Conservation (phyloP, 1,140 invertebrate genomes). For the Drosophila pallidifrons region DNA sequence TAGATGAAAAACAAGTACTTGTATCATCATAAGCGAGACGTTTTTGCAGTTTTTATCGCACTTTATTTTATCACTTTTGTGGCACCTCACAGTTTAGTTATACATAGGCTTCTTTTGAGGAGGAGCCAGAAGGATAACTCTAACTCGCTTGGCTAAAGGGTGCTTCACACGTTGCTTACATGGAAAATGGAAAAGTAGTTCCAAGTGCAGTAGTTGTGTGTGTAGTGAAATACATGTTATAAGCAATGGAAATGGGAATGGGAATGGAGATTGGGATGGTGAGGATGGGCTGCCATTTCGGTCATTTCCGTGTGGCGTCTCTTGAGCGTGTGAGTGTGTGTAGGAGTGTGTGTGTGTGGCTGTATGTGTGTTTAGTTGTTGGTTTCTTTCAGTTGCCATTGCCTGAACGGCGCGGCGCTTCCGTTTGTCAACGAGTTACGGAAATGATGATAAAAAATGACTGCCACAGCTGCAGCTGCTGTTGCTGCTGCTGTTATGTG, state of each 20-base stretch:
- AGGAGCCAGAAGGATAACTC: not conserved
- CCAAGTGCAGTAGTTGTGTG: conserved; percentile 60
- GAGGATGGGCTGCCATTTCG: conserved; percentile 58
- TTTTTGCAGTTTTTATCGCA: not conserved
- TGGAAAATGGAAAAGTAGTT: conserved; percentile 56
- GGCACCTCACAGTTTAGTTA: conserved; percentile 14
- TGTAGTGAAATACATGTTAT: conserved; percentile 64
- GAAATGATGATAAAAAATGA: conserved; percentile 83
- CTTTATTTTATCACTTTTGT: too few relatives aligned
- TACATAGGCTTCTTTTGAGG: conserved; percentile 18
- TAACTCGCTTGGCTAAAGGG: conserved; percentile 10
- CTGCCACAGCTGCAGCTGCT: conserved; percentile 56
- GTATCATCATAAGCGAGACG: conserved; percentile 4
- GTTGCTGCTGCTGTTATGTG: conserved; percentile 54
- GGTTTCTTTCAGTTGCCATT: conserved; percentile 40
- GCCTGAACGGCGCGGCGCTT: conserved; percentile 75
- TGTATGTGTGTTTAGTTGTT: conserved; percentile 17
- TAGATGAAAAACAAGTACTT: not conserved
- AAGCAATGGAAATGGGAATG: conserved; percentile 69
- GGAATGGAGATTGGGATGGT: conserved; percentile 18
- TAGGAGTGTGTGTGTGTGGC: conserved; percentile 17
- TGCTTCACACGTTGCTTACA: conserved; percentile 33
- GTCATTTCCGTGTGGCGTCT: conserved; percentile 61
- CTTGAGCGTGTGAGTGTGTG: conserved; percentile 2
- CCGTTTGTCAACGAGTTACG: conserved; percentile 82